Evolutionary conservation across 1,140 invertebrate genomes (phyloP).

Genomic region (Cydia strobilella): DNA sequence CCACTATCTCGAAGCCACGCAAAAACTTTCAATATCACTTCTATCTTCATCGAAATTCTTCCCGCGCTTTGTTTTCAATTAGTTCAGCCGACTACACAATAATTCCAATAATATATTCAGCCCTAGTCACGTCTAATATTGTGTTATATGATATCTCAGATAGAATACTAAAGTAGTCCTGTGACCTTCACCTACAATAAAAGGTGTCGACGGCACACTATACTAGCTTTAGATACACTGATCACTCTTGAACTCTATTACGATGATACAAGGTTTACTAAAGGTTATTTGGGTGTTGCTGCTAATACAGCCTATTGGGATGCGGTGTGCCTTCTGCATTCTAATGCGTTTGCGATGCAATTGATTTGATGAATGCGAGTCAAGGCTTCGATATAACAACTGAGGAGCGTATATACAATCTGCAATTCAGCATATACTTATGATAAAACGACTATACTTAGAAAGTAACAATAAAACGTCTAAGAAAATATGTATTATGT

Average conservation of each 20-base stretch:
- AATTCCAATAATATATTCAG: conserved; percentile 26
- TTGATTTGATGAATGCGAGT: conserved; percentile 37
- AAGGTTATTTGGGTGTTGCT: background rate
- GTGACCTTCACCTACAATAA: conserved; percentile 50
- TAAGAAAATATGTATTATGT: background rate
- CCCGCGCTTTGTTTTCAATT: conserved; percentile 6
- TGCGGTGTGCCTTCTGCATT: conserved; percentile 36
- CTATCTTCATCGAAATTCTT: background rate
- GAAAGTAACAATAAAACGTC: background rate
- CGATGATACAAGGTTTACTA: background rate
- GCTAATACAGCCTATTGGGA: conserved; percentile 40
- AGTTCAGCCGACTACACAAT: background rate
- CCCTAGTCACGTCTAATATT: conserved; percentile 31
- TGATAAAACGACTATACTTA: background rate
- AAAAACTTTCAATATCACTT: conserved; percentile 4
- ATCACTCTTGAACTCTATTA: background rate
- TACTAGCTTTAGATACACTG: conserved; percentile 35
- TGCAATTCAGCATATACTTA: background rate
- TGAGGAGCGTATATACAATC: background rate
- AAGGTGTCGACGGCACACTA: conserved; percentile 36
- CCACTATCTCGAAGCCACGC: background rate
- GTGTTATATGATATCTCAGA: conserved; percentile 26
- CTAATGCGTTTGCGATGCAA: conserved; percentile 43
- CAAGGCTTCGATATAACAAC: conserved; percentile 37
- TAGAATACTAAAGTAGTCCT: conserved; percentile 27